Base-by-base conservation (phyloP, 2,888 invertebrate genomes). In the Morpho helenor region DNA sequence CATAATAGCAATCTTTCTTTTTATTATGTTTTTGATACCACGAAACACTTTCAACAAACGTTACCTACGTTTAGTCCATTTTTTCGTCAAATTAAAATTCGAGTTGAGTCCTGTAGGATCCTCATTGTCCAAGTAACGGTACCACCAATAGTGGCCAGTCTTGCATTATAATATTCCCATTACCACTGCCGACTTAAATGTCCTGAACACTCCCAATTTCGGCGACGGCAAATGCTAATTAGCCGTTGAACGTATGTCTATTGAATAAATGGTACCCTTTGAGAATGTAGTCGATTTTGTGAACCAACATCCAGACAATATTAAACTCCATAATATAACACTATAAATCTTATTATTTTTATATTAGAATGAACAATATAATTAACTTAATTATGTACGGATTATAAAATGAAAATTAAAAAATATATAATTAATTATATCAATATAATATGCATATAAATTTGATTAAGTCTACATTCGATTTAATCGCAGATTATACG, bases 81-180 rank as follows among this genome's bases (percentile, higher is more conserved):
- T 85, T 72, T 72, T 74, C 60, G 59, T 65, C 68, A 63, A 79
- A 82, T 86, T 85, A 70, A 82, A 84, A 86, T 87, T 86, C 86
- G 82, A 78, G 58, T 54, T 80, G 69, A 74, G 84, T 76, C 79
- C 81, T 82, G 66, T 63, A 57, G 75, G 83, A 82, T 79, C 70
- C 75, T 70, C 78, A 76, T 77, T 81, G 77, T 81, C 62, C 61
- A 64, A 51, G 61, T 78, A 78, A 79, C 82, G 82, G 83, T 79
- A 70, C 63, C 49, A 64, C 62, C 64, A 69, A 59, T 64, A 63
- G 51, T 56, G 45, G 41, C 66, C 71, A 60, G 61, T 62, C 72
- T 48, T 70, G 83, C 81, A 86, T 86, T 83, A 72, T 80, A 84
- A 85, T 80, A 75, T 68, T 74, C 61, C 66, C 61, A 73, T 71